A percentile compares a stretch with the other conserved stretches of the same genome.
Evolutionary conservation across 2,797 vertebrate species (phyloP).

Genomic region (Vireo griseus): DNA sequence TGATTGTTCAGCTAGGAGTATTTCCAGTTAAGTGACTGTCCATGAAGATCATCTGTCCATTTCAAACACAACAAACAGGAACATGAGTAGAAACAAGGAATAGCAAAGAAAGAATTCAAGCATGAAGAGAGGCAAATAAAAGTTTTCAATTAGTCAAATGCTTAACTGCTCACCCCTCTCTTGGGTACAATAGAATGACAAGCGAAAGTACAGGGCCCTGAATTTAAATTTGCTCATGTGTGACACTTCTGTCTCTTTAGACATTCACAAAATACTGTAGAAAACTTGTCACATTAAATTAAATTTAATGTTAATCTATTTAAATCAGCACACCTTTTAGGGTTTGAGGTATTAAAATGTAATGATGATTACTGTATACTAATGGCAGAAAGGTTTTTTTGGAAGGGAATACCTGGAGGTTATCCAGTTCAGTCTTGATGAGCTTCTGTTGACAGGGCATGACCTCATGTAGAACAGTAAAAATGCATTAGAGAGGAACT

Average conservation of each 20-base stretch:
- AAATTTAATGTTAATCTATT: not conserved
- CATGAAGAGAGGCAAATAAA: not conserved
- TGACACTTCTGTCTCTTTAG: not conserved
- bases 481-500: not conserved
- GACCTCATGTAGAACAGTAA: not conserved
- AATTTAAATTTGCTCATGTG: not conserved
- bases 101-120: not conserved
- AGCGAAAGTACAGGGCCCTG: not conserved
- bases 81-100: not conserved
- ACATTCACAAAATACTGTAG: not conserved
- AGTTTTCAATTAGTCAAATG: slow-evolving; percentile 26
- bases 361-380: not conserved
- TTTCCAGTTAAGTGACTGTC: not conserved
- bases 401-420: not conserved
- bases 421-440: not conserved
- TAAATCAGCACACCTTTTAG: not conserved
- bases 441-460: not conserved
- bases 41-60: not conserved
- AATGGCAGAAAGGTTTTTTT: not conserved
- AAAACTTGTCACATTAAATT: not conserved
- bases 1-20: not conserved
- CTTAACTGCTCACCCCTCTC: not conserved
- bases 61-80: not conserved
- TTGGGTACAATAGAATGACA: not conserved
- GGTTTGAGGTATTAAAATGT: not conserved